These are phyloP conservation scores for Diarsia dahlii DNA, from an alignment of 2,888 invertebrate genomes.

Conservation along the genomic window DNA sequence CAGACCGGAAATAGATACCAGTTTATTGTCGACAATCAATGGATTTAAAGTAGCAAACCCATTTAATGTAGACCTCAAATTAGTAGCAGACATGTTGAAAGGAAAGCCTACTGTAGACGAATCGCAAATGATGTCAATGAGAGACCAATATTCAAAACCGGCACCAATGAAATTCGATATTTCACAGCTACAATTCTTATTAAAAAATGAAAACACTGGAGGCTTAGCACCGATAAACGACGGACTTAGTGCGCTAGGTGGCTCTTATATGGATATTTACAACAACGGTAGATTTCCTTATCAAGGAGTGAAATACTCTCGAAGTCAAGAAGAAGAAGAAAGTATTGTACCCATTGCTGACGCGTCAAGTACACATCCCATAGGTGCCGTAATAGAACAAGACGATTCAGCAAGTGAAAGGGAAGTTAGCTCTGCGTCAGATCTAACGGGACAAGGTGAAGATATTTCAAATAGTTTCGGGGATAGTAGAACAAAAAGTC, in stretches of 20 bases:
- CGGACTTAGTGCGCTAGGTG: slow-evolving; percentile 75
- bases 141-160: slow-evolving; percentile 81
- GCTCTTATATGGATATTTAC: slow-evolving; percentile 82
- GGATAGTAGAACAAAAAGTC: slow-evolving; percentile 77
- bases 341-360: slow-evolving; percentile 85
- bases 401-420: slow-evolving; percentile 78
- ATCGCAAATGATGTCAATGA: slow-evolving; percentile 76
- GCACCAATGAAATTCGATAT: slow-evolving; percentile 81
- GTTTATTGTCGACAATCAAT: slow-evolving; percentile 84
- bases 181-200: slow-evolving; percentile 81
- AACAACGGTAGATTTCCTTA: slow-evolving; percentile 81
- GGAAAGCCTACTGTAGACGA: slow-evolving; percentile 83
- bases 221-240: slow-evolving; percentile 75
- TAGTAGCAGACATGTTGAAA: slow-evolving; percentile 87
- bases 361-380: slow-evolving; percentile 84
- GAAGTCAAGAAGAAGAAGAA: slow-evolving; percentile 88
- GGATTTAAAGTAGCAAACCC: slow-evolving; percentile 89
- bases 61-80: slow-evolving; percentile 87
- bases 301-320: slow-evolving; percentile 86
- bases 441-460: slow-evolving; percentile 77
- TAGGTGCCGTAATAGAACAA: slow-evolving; percentile 88
- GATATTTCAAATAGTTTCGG: slow-evolving; percentile 74
- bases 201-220: slow-evolving; percentile 82
- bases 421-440: slow-evolving; percentile 75
- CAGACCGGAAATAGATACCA: slow-evolving; percentile 82